Evolutionary conservation across 2,797 vertebrate species (phyloP).

Genomic region (Agapornis canus): DNA sequence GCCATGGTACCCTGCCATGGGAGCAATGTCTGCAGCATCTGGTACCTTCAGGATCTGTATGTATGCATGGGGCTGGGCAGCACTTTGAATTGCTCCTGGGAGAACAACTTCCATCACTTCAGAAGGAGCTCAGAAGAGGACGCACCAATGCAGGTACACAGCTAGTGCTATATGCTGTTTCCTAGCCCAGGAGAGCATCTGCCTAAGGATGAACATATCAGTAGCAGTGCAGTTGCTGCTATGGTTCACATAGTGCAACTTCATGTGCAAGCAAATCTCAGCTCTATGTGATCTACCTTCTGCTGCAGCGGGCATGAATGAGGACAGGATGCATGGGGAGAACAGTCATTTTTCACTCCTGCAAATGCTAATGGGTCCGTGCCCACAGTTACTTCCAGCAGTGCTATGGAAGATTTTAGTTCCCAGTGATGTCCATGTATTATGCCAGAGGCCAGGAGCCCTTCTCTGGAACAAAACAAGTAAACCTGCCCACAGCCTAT

Average conservation of each 20-base stretch:
- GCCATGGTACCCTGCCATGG: accelerated
- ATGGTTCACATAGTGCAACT: background rate
- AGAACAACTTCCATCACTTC: background rate
- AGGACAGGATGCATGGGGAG: background rate
- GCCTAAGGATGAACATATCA: background rate
- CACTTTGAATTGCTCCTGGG: background rate
- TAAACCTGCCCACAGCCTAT: background rate
- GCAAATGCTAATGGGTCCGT: background rate
- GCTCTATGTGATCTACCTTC: background rate
- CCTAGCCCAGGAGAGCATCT: background rate
- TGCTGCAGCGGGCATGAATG: background rate
- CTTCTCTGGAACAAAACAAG: background rate
- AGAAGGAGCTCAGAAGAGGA: background rate
- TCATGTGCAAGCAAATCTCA: background rate
- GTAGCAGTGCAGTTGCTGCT: background rate
- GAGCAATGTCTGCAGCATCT: background rate
- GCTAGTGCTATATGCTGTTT: background rate
- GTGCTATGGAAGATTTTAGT: background rate
- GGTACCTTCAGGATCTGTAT: background rate
- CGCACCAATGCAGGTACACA: background rate
- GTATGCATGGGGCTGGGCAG: background rate
- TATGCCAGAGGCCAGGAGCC: background rate
- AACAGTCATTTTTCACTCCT: background rate
- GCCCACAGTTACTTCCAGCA: background rate
- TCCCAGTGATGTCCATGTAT: background rate